Conservation (phyloP, 2,797 vertebrate genomes). For the Pipistrellus kuhlii region DNA sequence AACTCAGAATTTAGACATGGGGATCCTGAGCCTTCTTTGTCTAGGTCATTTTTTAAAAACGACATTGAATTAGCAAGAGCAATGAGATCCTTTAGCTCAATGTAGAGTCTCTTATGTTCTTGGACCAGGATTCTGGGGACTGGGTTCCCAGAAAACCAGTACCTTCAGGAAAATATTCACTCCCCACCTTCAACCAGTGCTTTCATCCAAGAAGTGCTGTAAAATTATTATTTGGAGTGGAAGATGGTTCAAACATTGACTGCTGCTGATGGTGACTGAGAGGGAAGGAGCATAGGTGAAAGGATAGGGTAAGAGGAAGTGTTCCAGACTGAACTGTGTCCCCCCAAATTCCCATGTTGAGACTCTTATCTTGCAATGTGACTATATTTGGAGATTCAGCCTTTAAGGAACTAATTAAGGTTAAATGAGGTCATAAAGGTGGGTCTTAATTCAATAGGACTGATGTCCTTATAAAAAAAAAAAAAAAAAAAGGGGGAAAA, state of each 20-base stretch:
- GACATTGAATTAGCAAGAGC: background rate
- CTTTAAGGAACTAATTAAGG: background rate
- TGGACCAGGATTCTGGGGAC: background rate
- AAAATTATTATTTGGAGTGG: background rate
- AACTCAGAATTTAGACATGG: background rate
- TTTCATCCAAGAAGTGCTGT: background rate
- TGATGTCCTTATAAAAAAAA: background rate
- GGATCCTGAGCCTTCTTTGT: background rate
- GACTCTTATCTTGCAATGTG: background rate
- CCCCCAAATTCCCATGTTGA: background rate
- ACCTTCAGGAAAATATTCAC: background rate
- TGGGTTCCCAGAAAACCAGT: background rate
- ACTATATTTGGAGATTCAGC: background rate
- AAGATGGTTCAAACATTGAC: background rate
- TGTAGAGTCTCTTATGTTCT: background rate
- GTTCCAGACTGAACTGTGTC: too few species aligned
- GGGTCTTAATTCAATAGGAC: background rate
- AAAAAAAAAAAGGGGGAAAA: too few species aligned
- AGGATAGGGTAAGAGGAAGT: fast-evolving
- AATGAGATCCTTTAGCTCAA: background rate
- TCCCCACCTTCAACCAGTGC: background rate
- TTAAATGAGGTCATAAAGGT: background rate
- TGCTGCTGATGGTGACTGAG: background rate
- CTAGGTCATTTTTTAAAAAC: background rate
- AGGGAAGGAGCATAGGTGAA: background rate